Evolutionary conservation across 2,888 invertebrate species (phyloP).

Genomic region (Eudemis profundana): DNA sequence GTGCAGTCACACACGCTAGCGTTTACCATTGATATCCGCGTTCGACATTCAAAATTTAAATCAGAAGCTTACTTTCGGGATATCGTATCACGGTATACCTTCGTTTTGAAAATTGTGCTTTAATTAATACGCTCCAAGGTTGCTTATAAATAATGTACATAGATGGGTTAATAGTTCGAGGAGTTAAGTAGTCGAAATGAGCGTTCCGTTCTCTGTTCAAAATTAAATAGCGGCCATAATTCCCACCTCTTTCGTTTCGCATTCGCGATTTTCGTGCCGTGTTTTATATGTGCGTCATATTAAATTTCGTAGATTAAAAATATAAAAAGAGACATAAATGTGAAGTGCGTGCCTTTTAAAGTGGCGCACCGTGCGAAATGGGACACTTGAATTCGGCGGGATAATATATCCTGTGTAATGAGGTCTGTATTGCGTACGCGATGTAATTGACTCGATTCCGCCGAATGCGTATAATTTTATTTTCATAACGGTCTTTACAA

Average conservation of each 20-base stretch:
- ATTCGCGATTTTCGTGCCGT: slow-evolving; percentile 56
- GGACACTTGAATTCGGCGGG: slow-evolving; percentile 56
- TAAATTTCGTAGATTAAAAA: slow-evolving; percentile 76
- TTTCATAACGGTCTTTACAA: slow-evolving; percentile 44
- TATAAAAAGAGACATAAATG: slow-evolving; percentile 76
- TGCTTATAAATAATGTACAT: neutral
- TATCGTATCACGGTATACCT: neutral
- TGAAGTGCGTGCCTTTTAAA: slow-evolving; percentile 72
- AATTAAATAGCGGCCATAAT: slow-evolving; percentile 66
- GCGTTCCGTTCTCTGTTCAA: slow-evolving; percentile 54
- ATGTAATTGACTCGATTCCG: slow-evolving; percentile 65
- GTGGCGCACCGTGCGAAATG: slow-evolving; percentile 63
- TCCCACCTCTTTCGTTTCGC: slow-evolving; percentile 60
- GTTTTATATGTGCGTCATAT: slow-evolving; percentile 70
- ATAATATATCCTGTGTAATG: slow-evolving; percentile 68
- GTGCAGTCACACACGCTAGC: slow-evolving; percentile 46
- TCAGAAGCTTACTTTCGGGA: slow-evolving; percentile 2
- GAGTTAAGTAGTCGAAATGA: slow-evolving; percentile 15
- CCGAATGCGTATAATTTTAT: slow-evolving; percentile 49
- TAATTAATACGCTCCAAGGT: neutral
- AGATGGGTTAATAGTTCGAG: neutral
- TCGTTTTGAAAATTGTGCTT: neutral
- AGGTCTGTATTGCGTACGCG: slow-evolving; percentile 63
- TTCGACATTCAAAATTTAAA: slow-evolving; percentile 67
- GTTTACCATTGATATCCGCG: slow-evolving; percentile 46